phyloP scores from a whole-genome alignment of 2,113 vertebrate species.

The Sphyrna mokarran region DNA sequence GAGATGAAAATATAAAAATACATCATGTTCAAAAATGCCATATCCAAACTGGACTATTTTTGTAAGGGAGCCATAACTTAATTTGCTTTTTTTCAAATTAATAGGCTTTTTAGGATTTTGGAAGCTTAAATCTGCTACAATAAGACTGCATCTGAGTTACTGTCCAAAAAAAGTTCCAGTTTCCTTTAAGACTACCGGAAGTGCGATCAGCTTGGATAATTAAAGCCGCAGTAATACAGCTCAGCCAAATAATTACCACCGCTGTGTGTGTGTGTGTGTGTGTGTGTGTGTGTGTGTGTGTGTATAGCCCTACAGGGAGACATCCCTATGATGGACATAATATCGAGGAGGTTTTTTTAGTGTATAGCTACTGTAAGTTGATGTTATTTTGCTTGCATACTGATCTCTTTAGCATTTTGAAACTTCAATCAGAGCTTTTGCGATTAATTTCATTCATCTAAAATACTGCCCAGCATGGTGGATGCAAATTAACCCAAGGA shows the following conservation, averaged over 20 bases:
- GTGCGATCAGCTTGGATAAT: not conserved
- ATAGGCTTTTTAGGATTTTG: not conserved
- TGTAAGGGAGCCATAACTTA: not conserved
- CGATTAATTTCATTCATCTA: not conserved
- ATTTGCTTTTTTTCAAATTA: not conserved
- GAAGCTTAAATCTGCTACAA: not conserved
- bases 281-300: not conserved
- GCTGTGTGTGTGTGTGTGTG: not conserved
- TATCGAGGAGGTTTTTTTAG: not conserved
- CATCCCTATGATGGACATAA: not conserved
- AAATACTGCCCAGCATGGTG: not conserved
- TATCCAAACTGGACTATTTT: not conserved
- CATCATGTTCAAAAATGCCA: not conserved
- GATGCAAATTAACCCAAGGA: not conserved
- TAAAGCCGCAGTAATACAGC: not conserved
- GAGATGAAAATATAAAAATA: not conserved
- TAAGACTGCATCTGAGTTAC: not conserved
- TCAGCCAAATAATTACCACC: not conserved
- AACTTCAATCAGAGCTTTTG: not conserved
- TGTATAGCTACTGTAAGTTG: not conserved
- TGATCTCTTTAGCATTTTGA: not conserved
- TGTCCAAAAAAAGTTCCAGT: not conserved
- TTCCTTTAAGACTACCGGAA: not conserved
- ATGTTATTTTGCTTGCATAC: not conserved
- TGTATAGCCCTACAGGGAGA: not conserved